These are phyloP conservation scores for Ornithoptera priamus DNA, from an alignment of 2,888 invertebrate species.

Conservation along the genomic window DNA sequence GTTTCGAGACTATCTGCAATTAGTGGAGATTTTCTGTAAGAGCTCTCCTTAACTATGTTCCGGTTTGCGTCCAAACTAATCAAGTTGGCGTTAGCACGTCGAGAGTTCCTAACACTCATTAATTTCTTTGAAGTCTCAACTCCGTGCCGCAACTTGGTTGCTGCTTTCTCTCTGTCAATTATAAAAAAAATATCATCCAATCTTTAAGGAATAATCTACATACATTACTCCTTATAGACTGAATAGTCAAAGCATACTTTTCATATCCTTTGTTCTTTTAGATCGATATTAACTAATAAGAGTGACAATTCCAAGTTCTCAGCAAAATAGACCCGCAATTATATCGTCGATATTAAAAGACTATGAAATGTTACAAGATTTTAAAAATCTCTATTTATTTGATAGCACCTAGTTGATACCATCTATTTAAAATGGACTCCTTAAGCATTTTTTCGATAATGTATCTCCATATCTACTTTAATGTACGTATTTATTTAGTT, in stretches of 20 bases:
- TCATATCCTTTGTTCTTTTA: background rate
- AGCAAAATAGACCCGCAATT: too few relatives aligned
- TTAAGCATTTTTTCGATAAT: too few relatives aligned
- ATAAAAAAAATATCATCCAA: slow-evolving; percentile 69
- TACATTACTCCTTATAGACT: too few relatives aligned
- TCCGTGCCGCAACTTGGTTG: slow-evolving; percentile 62
- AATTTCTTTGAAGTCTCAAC: slow-evolving; percentile 76
- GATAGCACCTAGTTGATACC: too few relatives aligned
- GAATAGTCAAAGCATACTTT: background rate
- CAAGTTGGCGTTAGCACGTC: slow-evolving; percentile 70
- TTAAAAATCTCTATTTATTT: too few relatives aligned
- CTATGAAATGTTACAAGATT: too few relatives aligned
- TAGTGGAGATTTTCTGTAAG: slow-evolving; percentile 66
- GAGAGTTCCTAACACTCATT: slow-evolving; percentile 77
- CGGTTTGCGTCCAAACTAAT: slow-evolving; percentile 79
- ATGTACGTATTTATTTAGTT: too few relatives aligned
- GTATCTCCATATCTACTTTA: too few relatives aligned
- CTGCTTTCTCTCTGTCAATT: slow-evolving; percentile 69
- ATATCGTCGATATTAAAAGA: too few relatives aligned
- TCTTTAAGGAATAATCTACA: slow-evolving; percentile 40
- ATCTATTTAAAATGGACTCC: too few relatives aligned
- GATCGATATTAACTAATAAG: background rate
- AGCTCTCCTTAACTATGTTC: slow-evolving; percentile 71
- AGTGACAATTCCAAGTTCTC: too few relatives aligned
- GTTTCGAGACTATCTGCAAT: slow-evolving; percentile 56